Conservation (phyloP, 1,140 invertebrate genomes). For the Drosophila rufa region DNA sequence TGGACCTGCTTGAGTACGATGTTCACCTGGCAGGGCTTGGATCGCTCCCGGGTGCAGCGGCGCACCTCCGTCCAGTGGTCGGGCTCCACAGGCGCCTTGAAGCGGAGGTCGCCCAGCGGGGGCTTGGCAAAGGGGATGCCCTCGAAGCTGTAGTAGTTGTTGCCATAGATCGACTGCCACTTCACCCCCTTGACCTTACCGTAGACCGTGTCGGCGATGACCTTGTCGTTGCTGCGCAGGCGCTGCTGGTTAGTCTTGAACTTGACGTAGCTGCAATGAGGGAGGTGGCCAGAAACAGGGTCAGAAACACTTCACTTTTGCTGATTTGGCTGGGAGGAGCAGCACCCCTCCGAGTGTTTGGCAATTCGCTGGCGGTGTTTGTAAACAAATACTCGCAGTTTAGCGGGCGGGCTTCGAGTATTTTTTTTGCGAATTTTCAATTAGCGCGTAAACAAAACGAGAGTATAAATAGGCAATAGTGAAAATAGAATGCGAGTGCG, state of each 20-base stretch:
- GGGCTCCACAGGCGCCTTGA: conserved; percentile 86
- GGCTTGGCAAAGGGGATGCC: conserved; percentile 87
- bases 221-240: conserved; percentile 76
- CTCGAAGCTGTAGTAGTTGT: conserved; percentile 85
- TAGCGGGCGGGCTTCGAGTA: conserved; percentile 30
- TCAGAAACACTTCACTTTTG: conserved; percentile 12
- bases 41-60: conserved; percentile 82
- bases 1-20: conserved; percentile 74
- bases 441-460: conserved; percentile 50
- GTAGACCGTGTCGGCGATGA: conserved; percentile 72
- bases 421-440: conserved; percentile 50
- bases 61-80: conserved; percentile 76
- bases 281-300: neutral
- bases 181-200: conserved; percentile 80
- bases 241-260: conserved; percentile 83
- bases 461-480: conserved; percentile 36
- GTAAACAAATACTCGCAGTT: conserved; percentile 50
- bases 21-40: conserved; percentile 84
- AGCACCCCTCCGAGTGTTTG: neutral
- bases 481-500: conserved; percentile 7
- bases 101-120: conserved; percentile 86
- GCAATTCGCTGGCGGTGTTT: conserved; percentile 19
- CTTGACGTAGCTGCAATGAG: conserved; percentile 75
- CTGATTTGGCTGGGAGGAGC: conserved; percentile 9
- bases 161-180: conserved; percentile 74